Conservation (phyloP, 2,888 invertebrate genomes). For the Trissoscelio sp. region DNA sequence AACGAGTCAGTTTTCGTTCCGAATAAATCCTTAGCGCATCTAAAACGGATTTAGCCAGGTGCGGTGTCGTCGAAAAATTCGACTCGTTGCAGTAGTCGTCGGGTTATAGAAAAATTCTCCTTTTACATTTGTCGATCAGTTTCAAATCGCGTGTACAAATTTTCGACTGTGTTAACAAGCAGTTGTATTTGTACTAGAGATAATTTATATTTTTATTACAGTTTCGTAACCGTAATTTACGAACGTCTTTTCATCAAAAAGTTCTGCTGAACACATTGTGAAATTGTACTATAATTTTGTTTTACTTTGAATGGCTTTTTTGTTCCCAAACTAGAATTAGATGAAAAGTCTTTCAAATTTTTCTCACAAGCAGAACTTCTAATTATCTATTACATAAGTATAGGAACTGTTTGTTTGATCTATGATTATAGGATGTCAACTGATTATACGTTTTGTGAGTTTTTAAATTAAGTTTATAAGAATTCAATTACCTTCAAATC, state of each 20-base stretch:
- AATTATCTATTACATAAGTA: slow-evolving; percentile 21
- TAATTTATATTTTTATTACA: too few species aligned
- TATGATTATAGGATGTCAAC: slow-evolving; percentile 29
- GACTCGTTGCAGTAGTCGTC: too few species aligned
- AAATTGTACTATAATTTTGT: too few species aligned
- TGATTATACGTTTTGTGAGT: neutral
- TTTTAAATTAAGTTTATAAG: neutral
- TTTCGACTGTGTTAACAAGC: neutral
- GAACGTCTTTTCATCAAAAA: too few species aligned
- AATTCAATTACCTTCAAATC: neutral
- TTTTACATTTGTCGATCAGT: slow-evolving; percentile 33
- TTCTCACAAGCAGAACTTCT: slow-evolving; percentile 25
- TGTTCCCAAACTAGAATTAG: too few species aligned
- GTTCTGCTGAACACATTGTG: too few species aligned
- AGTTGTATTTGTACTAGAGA: too few species aligned
- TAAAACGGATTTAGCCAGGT: slow-evolving; percentile 81
- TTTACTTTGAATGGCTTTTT: too few species aligned
- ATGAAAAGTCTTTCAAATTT: slow-evolving; percentile 14
- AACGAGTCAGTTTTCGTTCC: slow-evolving; percentile 81
- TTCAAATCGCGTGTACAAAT: slow-evolving; percentile 34
- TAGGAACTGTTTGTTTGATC: neutral
- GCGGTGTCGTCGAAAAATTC: too few species aligned
- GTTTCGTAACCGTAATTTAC: too few species aligned
- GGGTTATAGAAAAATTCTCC: slow-evolving; percentile 10
- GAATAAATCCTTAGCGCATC: slow-evolving; percentile 76